phyloP scores from a whole-genome alignment of 2,888 invertebrate species.

The Thymelicus sylvestris region DNA sequence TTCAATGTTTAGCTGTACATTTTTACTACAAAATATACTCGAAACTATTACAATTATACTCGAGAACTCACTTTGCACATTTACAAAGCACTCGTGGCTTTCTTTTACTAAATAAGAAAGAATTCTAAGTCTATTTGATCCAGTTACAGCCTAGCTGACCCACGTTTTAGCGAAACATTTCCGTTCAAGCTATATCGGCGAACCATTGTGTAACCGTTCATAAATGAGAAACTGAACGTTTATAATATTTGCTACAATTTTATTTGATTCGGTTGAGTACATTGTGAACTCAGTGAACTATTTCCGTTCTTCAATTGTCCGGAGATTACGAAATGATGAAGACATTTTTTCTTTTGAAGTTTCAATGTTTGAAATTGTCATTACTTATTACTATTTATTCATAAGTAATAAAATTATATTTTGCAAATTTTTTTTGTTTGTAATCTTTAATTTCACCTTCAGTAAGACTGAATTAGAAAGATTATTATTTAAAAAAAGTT shows the following conservation, averaged over 20 bases:
- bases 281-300: slow-evolving; percentile 9
- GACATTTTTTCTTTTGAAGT: neutral
- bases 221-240: slow-evolving; percentile 26
- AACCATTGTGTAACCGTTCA: slow-evolving; percentile 29
- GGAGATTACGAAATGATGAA: slow-evolving; percentile 9
- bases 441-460: no score
- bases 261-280: slow-evolving; percentile 29
- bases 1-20: no score
- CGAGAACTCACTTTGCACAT: neutral
- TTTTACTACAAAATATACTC: neutral
- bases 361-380: no score
- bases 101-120: slow-evolving; percentile 10
- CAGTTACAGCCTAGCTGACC: slow-evolving; percentile 5
- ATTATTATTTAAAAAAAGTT: no score
- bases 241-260: slow-evolving; percentile 28
- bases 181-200: slow-evolving; percentile 28
- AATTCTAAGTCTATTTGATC: slow-evolving; percentile 26
- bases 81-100: slow-evolving; percentile 8
- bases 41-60: neutral
- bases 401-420: no score
- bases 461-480: no score
- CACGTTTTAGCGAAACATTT: slow-evolving; percentile 32
- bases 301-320: slow-evolving; percentile 7
- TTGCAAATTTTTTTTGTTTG: no score
- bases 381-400: no score